Percentiles rank a stretch among this genome's conserved stretches.
Evolutionary conservation across 2,888 invertebrate species (phyloP).

Genomic region (Meghimatium bilineatum): DNA sequence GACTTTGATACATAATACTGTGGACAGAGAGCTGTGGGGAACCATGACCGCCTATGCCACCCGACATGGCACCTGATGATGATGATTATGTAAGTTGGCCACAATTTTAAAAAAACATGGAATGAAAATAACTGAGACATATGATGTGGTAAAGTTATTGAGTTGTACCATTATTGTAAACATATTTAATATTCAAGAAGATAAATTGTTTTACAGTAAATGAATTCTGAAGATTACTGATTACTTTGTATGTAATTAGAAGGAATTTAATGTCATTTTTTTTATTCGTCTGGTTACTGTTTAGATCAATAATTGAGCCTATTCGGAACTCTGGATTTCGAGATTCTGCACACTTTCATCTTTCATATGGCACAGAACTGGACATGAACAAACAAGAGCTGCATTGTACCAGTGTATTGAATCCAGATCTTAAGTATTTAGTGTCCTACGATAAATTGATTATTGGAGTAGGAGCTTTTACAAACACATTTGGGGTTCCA

Average conservation of each 20-base stretch:
- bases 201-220: not conserved
- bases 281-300: not conserved
- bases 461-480: slow-evolving; percentile 77
- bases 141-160: too few relatives aligned
- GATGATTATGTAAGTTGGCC: too few relatives aligned
- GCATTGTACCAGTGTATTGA: slow-evolving; percentile 70
- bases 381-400: slow-evolving; percentile 67
- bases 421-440: slow-evolving; percentile 64
- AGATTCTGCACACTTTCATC: slow-evolving; percentile 75
- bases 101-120: too few relatives aligned
- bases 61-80: too few relatives aligned
- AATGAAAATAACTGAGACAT: too few relatives aligned
- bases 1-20: too few relatives aligned
- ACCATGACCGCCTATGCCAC: too few relatives aligned
- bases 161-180: too few relatives aligned
- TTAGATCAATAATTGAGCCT: slow-evolving; percentile 78
- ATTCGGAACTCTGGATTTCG: slow-evolving; percentile 76
- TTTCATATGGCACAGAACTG: slow-evolving; percentile 71
- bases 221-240: not conserved
- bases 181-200: not conserved
- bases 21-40: too few relatives aligned
- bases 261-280: not conserved
- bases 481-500: slow-evolving; percentile 77
- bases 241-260: not conserved
- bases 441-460: slow-evolving; percentile 77